Evolutionary conservation across 1,140 invertebrate genomes (phyloP), one percentile per base, ranked within the genome.

Genomic region (Ostrea denselamellosa): DNA sequence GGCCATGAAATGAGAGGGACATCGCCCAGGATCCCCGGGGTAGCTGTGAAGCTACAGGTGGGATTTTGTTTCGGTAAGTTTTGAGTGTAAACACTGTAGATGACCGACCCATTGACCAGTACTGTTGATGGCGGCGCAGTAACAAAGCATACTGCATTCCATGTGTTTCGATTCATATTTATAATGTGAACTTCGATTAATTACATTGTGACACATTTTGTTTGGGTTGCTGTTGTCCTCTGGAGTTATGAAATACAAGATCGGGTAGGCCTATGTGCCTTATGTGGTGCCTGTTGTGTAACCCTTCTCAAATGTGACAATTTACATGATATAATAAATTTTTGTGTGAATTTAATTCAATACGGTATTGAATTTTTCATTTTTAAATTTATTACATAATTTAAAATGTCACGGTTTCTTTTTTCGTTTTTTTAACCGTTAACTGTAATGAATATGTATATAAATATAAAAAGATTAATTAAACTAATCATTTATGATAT

Each of bases 71-170:
- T 10, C 68, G 25, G 68, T 77, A 77, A 77, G 68, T 77, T 28
- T 77, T 14, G 10, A 25, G 68, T 77, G 25, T 77, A 77, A 77
- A 77, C 68, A 77, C 28, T 25, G 28, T 17, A 77, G 68, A 77
- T 77, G 68, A 77, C 68, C 68, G 68, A 34, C 68, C 68, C 68
- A 28, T 77, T 77, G 68, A 77, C 68, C 68, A 77, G 12, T 77
- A 25, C 28, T 77, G 25, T 71, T 22, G 68, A 77, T 77, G 68
- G 68, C 68, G 68, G 68, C 68, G 68, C 68, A 77, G 19, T 25
- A 77, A 77, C 68, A 77, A 77, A 77, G 68, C 68, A 77, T 28
- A 28, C 25, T 77, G 68, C 68, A 77, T 77, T 77, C 68, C 28
- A 77, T 34, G 12, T 77, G 9, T 77, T 34, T 17, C 17, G 56